phyloP scores from a whole-genome alignment of 2,113 vertebrate species.

The Platysteira castanea region DNA sequence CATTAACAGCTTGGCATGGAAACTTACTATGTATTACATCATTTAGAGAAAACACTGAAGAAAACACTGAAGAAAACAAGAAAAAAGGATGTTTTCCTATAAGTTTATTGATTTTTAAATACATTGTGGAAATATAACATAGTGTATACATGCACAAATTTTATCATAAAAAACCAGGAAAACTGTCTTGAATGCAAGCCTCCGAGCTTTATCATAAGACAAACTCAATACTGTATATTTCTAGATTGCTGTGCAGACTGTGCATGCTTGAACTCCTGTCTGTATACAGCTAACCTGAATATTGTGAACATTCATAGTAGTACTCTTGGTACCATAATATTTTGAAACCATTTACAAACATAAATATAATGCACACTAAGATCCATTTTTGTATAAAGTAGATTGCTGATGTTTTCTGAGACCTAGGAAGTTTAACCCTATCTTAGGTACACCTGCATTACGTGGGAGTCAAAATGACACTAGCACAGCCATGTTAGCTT shows the following conservation, averaged over 20 bases:
- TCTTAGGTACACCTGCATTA: background rate
- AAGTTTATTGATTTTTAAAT: background rate
- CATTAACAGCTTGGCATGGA: background rate
- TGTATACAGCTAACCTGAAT: background rate
- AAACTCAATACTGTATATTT: background rate
- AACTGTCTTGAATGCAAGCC: background rate
- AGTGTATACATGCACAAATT: background rate
- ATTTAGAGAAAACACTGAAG: background rate
- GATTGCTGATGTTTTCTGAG: background rate
- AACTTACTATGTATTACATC: background rate
- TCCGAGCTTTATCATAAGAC: background rate
- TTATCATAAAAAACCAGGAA: background rate
- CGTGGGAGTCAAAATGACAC: background rate
- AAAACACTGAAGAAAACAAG: background rate
- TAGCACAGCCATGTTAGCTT: fast-evolving
- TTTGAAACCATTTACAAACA: background rate
- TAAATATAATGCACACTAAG: background rate
- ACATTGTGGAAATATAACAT: background rate
- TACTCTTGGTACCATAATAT: fast-evolving
- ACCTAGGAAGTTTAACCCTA: background rate
- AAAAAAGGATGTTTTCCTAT: background rate
- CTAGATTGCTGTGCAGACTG: background rate
- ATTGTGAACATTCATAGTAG: background rate
- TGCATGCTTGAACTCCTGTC: background rate
- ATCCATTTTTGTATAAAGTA: background rate